phyloP scores from a whole-genome alignment of 2,797 vertebrate species.

The Clarias pachynema region DNA sequence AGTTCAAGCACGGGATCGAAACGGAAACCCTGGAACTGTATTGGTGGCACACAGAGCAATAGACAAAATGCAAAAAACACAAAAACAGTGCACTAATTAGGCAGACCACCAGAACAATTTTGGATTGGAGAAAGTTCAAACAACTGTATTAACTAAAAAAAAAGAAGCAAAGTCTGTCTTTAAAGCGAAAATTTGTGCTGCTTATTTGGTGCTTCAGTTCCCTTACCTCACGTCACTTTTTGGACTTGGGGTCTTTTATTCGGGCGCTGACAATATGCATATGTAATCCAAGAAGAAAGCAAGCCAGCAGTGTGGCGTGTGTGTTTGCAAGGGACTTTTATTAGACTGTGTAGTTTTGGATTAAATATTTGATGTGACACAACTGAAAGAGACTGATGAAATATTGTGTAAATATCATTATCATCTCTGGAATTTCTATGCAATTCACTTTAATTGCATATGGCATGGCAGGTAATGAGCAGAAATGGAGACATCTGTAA shows the following conservation, averaged over 20 bases:
- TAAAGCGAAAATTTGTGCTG: neutral
- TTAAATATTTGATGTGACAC: neutral
- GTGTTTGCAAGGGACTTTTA: neutral
- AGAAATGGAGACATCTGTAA: conserved; percentile 56
- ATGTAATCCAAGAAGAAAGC: neutral
- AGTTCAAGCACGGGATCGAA: neutral
- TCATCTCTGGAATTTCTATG: conserved; percentile 17
- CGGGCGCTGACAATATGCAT: neutral
- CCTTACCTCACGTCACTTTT: neutral
- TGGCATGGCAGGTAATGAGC: conserved; percentile 51
- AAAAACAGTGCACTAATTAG: neutral
- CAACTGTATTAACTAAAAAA: neutral
- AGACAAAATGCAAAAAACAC: neutral
- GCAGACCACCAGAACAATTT: too few species aligned
- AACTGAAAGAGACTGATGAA: neutral
- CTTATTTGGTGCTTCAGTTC: neutral
- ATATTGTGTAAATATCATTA: neutral
- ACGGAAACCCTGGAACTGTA: neutral
- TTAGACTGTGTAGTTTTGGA: neutral
- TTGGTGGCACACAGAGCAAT: neutral
- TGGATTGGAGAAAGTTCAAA: neutral
- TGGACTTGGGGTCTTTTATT: neutral
- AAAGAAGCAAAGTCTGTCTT: too few species aligned
- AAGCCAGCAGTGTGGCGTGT: neutral
- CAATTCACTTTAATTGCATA: conserved; percentile 42